Conservation (phyloP, 2,797 vertebrate genomes). For the Cynodonichthys magdalenae region DNA sequence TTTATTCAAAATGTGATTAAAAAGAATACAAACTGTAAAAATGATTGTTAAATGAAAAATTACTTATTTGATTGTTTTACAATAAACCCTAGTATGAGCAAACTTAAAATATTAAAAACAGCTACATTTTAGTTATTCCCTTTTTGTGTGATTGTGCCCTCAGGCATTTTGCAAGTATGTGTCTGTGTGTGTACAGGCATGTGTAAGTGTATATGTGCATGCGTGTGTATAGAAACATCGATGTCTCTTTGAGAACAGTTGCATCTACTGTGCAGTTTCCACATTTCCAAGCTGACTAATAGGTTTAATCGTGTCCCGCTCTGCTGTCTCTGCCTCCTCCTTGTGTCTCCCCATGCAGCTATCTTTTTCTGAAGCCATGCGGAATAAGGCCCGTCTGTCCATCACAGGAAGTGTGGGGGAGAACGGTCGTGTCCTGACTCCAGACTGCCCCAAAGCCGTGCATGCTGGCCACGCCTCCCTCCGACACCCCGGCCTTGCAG, state of each 20-base stretch:
- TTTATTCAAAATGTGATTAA: too few species aligned
- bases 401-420: constrained; percentile 98
- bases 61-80: not conserved
- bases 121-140: not conserved
- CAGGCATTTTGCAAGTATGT: constrained; percentile 15
- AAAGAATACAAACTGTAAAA: too few species aligned
- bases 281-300: not conserved
- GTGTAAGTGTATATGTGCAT: constrained; percentile 40
- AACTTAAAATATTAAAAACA: not conserved
- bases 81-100: not conserved
- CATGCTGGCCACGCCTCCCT: constrained; percentile 90
- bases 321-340: constrained; percentile 51
- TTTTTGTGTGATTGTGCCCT: constrained; percentile 42
- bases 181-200: constrained; percentile 54
- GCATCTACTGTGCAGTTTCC: constrained; percentile 18
- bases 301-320: constrained; percentile 38
- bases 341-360: constrained; percentile 80
- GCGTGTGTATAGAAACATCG: constrained; percentile 17
- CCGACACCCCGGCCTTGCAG: constrained; percentile 95
- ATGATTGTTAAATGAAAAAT: too few species aligned
- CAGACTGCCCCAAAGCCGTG: constrained; percentile 96
- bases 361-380: constrained; percentile 98
- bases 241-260: constrained; percentile 1
- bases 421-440: constrained; percentile 93
- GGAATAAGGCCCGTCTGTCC: constrained; percentile 98